Percentiles rank a stretch among this genome's conserved stretches.
phyloP scores from a whole-genome alignment of 2,888 invertebrate species.

The Lagria hirta region DNA sequence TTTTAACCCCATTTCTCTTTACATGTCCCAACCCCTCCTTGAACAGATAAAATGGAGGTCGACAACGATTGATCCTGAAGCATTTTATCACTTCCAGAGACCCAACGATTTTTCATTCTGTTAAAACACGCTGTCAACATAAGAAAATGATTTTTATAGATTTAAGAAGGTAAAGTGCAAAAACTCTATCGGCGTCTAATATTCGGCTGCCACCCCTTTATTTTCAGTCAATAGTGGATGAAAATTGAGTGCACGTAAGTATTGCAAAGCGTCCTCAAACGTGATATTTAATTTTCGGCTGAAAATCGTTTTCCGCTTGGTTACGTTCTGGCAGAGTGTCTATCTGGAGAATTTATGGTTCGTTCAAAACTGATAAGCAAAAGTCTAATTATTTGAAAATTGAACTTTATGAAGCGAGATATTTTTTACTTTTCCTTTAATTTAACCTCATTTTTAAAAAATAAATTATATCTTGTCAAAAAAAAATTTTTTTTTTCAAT shows the following conservation, averaged over 20 bases:
- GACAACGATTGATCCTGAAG: conserved; percentile 26
- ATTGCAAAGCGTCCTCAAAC: conserved; percentile 2
- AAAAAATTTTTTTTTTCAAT: too few species aligned
- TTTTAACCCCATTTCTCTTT: conserved; percentile 22
- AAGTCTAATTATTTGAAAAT: too few species aligned
- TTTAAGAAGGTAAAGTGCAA: conserved; percentile 4
- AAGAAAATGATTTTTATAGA: conserved; percentile 28
- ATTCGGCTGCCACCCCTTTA: not conserved
- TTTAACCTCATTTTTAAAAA: too few species aligned
- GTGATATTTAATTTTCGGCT: conserved; percentile 10
- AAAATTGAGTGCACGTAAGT: not conserved
- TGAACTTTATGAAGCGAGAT: too few species aligned
- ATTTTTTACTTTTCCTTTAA: too few species aligned
- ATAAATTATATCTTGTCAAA: too few species aligned
- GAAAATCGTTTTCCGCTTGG: conserved; percentile 6
- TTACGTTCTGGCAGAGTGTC: conserved; percentile 1
- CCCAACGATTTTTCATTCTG: conserved; percentile 27
- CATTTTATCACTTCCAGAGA: conserved; percentile 27
- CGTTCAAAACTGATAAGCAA: too few species aligned
- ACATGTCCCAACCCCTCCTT: conserved; percentile 23
- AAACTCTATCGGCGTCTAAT: conserved; percentile 5
- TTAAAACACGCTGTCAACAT: conserved; percentile 25
- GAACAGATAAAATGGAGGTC: conserved; percentile 27
- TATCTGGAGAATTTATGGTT: not conserved
- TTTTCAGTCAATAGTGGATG: conserved; percentile 5